Evolutionary conservation across 1,140 invertebrate genomes (phyloP), one percentile per base, ranked within the genome.

Genomic region (Drosophila serrata): DNA sequence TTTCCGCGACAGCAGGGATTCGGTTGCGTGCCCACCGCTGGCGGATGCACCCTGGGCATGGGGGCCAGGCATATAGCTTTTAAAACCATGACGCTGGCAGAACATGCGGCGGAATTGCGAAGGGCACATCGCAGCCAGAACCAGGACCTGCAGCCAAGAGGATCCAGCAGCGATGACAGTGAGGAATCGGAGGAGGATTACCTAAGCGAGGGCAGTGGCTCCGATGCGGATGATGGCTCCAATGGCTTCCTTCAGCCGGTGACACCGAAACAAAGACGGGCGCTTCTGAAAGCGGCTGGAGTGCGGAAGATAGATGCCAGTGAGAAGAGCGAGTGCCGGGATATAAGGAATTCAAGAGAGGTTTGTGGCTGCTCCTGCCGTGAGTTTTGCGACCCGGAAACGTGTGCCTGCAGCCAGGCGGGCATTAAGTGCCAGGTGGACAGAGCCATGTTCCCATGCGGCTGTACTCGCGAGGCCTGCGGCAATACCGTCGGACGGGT

Each of bases 381-480:
- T 93, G 96, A 97, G 42, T 96, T 96, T 84, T 99, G 98, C 94
- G 97, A 99, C 94, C 98, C 98, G 0, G 98, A 98, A 82, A 98
- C 96, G 19, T 99, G 98, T 93, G 96, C 97, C 29, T 99, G 98
- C 93, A 97, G 97, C 92, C 95, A 97, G 91, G 97, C 97, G 51
- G 98, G 98, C 29, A 99, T 99, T 67, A 98, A 99, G 94, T 99
- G 98, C 92, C 98, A 99, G 94, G 96, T 99, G 22, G 98, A 99
- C 93, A 95, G 98, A 70, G 94, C 98, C 43, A 98, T 97, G 86
- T 99, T 99, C 93, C 99, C 99, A 0, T 99, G 99, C 93, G 98
- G 98, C 22, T 99, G 99, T 93, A 96, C 97, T 1, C 95, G 97
- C 72, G 98, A 99, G 84, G 97, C 97, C 49, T 99, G 99, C 93